Base-by-base conservation (phyloP, 2,113 vertebrate genomes). In the Boulengeromyrus knoepffleri region DNA sequence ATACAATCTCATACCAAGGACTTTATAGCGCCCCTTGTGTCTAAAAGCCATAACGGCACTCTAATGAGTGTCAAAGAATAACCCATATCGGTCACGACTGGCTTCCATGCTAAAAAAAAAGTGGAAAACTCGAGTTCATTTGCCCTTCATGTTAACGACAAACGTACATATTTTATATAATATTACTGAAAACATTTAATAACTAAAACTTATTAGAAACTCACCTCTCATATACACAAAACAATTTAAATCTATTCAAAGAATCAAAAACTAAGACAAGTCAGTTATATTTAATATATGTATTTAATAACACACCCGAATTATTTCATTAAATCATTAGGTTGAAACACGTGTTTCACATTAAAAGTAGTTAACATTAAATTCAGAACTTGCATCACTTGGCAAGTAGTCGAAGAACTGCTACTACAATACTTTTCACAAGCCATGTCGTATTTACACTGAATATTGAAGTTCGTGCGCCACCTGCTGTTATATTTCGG, bases 11-110 rank as follows among this genome's bases (percentile, higher is more conserved):
- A 17, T 56, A 39, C 19, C 36, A 24, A 52, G 24, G 39, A 24
- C 5, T 62, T 36, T 85, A 46, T 62, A 62, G 89, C 89, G 89
- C 89, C 89, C 42, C 88, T 52, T 27, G 77, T 39, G 80, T 58
- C 10, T 10, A 85, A 56, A 58, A 42, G 5, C 3, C 24, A 62
- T 42, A 85, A 45, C 19, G 45, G n/a, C 13, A 42, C 42, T 27
- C 56, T 46, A 58, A 50, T 45, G 47, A 42, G 49, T n/a, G 45
- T 62, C 17, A n/a, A 58, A 83, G 77, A 50, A 84, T 85, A 24
- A 58, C 36, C 70, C 56, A 31, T 7, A 2, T 83, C 5, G 10
- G 77, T 42, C 87, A 88, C 36, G 17, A 19, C 17, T 21, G 19
- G 17, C 8, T 46, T 31, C 27, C 62, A 31, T 70, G 12, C 58